Evolutionary conservation across 2,113 vertebrate species (phyloP).

Genomic region (Cnemophilus loriae): DNA sequence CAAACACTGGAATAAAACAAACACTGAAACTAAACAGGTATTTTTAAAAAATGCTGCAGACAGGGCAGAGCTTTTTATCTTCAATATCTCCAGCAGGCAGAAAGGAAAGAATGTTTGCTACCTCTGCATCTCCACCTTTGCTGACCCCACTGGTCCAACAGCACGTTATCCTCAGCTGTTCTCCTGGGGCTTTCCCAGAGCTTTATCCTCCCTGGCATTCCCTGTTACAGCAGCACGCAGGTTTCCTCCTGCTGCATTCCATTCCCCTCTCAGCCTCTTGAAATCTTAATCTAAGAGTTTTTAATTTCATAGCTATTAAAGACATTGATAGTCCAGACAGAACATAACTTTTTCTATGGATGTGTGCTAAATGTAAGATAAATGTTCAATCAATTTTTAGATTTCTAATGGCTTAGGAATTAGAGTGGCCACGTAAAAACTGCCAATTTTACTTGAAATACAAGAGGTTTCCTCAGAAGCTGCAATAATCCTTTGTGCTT

Average conservation of each 20-base stretch:
- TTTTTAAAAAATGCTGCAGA: not conserved
- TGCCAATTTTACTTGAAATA: constrained; percentile 35
- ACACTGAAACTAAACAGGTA: not conserved
- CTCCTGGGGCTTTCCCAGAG: not conserved
- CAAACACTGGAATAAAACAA: not conserved
- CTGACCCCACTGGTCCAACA: not conserved
- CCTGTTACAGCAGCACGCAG: not conserved
- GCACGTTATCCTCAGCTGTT: not conserved
- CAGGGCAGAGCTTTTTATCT: constrained; percentile 1
- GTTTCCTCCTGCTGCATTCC: not conserved
- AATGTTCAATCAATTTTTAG: constrained; percentile 28
- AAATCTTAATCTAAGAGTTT: not conserved
- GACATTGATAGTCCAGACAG: not conserved
- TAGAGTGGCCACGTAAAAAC: constrained; percentile 12
- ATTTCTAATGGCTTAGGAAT: constrained; percentile 51
- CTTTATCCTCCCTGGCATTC: not conserved
- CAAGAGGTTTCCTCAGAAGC: not conserved
- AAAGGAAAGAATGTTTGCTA: not conserved
- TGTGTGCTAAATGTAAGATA: not conserved
- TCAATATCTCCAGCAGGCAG: not conserved
- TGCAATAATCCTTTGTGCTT: not conserved
- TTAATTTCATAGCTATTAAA: constrained; percentile 16
- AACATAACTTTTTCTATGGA: not conserved
- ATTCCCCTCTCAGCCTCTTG: not conserved
- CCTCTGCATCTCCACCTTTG: not conserved